Evolutionary conservation across 2,113 vertebrate species (phyloP), one percentile per base, ranked within the genome.

Genomic region (Cyphomyrus discorhynchus): DNA sequence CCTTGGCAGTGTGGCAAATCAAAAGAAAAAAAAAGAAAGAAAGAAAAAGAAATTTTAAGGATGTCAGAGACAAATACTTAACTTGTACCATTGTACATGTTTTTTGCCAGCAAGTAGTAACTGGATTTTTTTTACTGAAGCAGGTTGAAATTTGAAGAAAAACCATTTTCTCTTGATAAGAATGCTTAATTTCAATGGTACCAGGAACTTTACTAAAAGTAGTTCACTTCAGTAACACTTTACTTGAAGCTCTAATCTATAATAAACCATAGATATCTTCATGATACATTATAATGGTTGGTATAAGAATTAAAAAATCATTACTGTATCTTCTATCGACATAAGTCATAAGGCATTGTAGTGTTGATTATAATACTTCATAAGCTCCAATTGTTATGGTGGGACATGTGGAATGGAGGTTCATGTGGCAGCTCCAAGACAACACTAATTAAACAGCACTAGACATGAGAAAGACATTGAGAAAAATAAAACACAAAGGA

Each of bases 1-100:
- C 42, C 52, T 88, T 82, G 82, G 85, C 62, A 83, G 88, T 89
- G 88, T 83, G 87, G 89, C 87, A 87, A 88, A 74, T 27, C 15
- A 53, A 53, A 66, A 66, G 24, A 58, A n/a, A n/a, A 24, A 9
- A n/a, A 31, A 39, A 39, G 39, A 42, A 70, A 39, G 39, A 42
- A 70, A 31, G 0, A 58, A 58, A 58, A 21, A 74, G 66, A 77
- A 90, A 74, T 77, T 80, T 87, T 49, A 50, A 27, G 39, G 35
- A 21, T 58, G 86, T 66, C 56, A 58, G 19, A 84, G 19, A 49
- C 45, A 49, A 84, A 85, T 85, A 10, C 17, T 49, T 45, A 15
- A 49, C 39, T 45, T 10, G 15, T 77, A 39, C 70, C 6, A 31
- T 31, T 31, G 10, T n/a, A 77, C 27, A 17, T 35, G 70, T 15